These are phyloP conservation scores for Anthonomus grandis DNA, from an alignment of 1,140 invertebrate genomes.

Conservation along the genomic window DNA sequence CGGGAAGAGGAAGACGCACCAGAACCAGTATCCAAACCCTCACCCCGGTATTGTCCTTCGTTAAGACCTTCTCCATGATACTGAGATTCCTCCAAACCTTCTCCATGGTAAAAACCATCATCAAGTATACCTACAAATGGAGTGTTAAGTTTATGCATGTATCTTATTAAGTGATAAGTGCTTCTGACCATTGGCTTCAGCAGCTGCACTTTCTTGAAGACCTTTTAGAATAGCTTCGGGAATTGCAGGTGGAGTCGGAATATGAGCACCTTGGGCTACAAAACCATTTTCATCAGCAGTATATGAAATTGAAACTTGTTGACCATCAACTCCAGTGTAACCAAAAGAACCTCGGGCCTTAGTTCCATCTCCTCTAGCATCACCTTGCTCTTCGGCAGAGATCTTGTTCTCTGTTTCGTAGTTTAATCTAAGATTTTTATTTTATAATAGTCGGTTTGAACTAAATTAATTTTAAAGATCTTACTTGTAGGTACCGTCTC, in stretches of 20 bases:
- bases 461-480: background rate
- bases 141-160: too few relatives aligned
- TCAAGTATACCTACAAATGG: conserved; percentile 32
- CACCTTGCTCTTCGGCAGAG: conserved; percentile 40
- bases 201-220: conserved; percentile 49
- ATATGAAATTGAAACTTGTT: conserved; percentile 52
- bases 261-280: conserved; percentile 49
- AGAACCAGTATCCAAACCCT: background rate
- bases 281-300: conserved; percentile 59
- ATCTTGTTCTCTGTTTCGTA: conserved; percentile 38
- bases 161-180: too few relatives aligned
- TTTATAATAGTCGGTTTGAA: background rate
- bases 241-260: conserved; percentile 53
- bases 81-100: conserved; percentile 8
- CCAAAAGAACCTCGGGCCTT: conserved; percentile 53
- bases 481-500: conserved; percentile 32
- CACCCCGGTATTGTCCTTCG: background rate
- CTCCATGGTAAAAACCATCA: conserved; percentile 10
- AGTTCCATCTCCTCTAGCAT: conserved; percentile 50
- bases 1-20: background rate
- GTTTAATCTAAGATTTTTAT: background rate
- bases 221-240: conserved; percentile 50
- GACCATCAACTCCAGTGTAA: conserved; percentile 54
- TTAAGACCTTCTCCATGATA: background rate
- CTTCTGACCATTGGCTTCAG: conserved; percentile 34